phyloP scores from a whole-genome alignment of 1,140 invertebrate genomes.

The Ceratina calcarata region DNA sequence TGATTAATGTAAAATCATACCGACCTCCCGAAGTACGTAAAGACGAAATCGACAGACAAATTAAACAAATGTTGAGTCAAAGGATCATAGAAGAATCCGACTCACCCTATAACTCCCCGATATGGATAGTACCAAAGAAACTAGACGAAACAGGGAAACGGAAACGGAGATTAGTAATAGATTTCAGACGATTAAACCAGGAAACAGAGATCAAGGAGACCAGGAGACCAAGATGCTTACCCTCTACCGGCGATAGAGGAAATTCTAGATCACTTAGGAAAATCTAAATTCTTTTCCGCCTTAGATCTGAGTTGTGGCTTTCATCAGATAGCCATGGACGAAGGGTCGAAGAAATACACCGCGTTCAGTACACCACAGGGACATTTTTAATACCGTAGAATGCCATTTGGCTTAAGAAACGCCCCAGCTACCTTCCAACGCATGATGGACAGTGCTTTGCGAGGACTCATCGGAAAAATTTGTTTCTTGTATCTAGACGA shows the following conservation, averaged over 20 bases:
- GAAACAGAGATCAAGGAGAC: too few relatives aligned
- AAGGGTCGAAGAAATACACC: neutral
- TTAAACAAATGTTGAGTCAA: neutral
- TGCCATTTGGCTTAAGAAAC: too few relatives aligned
- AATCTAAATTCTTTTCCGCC: too few relatives aligned
- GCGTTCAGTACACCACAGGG: neutral
- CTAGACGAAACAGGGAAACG: neutral
- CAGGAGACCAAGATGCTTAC: neutral
- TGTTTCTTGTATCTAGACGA: too few relatives aligned
- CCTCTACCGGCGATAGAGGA: neutral
- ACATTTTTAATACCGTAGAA: too few relatives aligned
- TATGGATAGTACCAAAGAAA: conserved; percentile 18
- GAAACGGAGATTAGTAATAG: neutral
- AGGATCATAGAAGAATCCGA: neutral
- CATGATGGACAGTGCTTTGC: too few relatives aligned
- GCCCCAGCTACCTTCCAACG: too few relatives aligned
- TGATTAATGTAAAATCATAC: neutral
- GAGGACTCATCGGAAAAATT: too few relatives aligned
- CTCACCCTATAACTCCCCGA: neutral
- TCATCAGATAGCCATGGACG: conserved; percentile 17
- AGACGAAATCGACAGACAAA: neutral
- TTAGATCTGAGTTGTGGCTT: neutral
- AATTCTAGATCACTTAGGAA: too few relatives aligned
- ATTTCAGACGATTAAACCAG: neutral
- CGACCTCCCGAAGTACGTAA: neutral